These are phyloP conservation scores for Drosophila anceps DNA, from an alignment of 2,888 invertebrate species.

Conservation along the genomic window DNA sequence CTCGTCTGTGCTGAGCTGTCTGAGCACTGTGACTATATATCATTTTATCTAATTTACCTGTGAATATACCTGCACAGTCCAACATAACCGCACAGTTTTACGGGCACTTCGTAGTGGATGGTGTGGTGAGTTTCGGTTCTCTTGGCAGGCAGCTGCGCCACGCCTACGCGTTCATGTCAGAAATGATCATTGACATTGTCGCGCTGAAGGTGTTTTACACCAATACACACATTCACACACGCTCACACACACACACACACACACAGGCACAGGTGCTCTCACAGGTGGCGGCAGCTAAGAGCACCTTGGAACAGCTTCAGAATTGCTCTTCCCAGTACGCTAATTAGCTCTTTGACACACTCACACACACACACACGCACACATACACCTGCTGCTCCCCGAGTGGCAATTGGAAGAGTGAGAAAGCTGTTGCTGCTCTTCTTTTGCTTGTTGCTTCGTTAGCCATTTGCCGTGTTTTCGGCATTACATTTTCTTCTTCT, in stretches of 20 bases:
- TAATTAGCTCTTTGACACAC: constrained; percentile 68
- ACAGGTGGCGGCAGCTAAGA: constrained; percentile 66
- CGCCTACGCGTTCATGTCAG: constrained; percentile 63
- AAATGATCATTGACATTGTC: constrained; percentile 81
- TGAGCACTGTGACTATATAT: constrained; percentile 25
- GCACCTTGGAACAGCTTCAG: constrained; percentile 31
- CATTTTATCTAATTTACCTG: constrained; percentile 44
- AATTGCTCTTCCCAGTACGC: constrained; percentile 54
- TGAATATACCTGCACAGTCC: constrained; percentile 1
- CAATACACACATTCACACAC: constrained; percentile 31
- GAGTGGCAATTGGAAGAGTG: constrained; percentile 25
- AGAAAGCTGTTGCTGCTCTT: constrained; percentile 42
- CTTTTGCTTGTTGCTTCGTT: constrained; percentile 44
- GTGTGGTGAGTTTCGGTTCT: constrained; percentile 50
- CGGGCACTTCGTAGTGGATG: constrained; percentile 40
- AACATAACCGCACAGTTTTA: constrained; percentile 48
- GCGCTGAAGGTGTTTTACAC: constrained; percentile 71
- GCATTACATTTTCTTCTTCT: constrained; percentile 42
- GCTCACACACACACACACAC: constrained; percentile 15
- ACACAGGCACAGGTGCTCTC: constrained; percentile 42
- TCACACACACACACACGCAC: constrained; percentile 25
- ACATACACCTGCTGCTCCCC: constrained; percentile 66
- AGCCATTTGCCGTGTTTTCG: constrained; percentile 36
- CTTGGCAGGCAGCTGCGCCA: constrained; percentile 63
- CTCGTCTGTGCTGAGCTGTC: constrained; percentile 40